Evolutionary conservation across 2,113 vertebrate species (phyloP).

Genomic region (Haemorhous mexicanus): DNA sequence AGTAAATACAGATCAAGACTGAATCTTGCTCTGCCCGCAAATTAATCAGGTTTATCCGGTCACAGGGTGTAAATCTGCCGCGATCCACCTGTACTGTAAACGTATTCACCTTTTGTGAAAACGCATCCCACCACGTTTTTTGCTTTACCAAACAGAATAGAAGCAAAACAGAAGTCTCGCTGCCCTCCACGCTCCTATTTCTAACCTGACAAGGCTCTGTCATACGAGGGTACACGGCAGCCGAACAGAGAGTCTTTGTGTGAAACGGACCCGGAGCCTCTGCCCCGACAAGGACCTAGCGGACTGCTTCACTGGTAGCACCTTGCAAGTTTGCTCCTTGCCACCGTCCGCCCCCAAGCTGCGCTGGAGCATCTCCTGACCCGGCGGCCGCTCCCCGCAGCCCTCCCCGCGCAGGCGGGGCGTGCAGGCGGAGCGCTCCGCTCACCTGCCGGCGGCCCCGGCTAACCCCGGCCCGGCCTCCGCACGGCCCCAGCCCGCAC

Average conservation of each 20-base stretch:
- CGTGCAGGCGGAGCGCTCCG: neutral
- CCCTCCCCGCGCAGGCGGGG: neutral
- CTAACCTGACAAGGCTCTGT: neutral
- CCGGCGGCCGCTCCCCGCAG: neutral
- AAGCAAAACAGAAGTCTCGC: neutral
- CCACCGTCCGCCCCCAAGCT: accelerated
- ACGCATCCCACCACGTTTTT: neutral
- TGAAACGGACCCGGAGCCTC: no score
- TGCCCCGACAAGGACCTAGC: neutral
- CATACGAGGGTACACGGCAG: neutral
- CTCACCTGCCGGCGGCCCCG: neutral
- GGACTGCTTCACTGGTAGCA: accelerated
- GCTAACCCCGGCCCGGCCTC: neutral
- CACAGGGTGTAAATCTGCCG: neutral
- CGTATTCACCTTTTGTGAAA: accelerated
- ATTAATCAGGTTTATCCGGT: no score
- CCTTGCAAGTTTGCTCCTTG: accelerated
- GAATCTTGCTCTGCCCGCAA: neutral
- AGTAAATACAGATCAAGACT: neutral
- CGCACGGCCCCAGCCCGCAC: neutral
- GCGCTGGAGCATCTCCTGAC: accelerated
- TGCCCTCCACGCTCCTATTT: accelerated
- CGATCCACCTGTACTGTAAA: neutral
- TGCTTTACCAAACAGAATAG: no score
- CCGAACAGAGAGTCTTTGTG: neutral